Percentiles rank a stretch among this genome's conserved stretches.
Conservation (phyloP, 53 echinoderm and acorn worm genomes). For the Paracentrotus lividus region DNA sequence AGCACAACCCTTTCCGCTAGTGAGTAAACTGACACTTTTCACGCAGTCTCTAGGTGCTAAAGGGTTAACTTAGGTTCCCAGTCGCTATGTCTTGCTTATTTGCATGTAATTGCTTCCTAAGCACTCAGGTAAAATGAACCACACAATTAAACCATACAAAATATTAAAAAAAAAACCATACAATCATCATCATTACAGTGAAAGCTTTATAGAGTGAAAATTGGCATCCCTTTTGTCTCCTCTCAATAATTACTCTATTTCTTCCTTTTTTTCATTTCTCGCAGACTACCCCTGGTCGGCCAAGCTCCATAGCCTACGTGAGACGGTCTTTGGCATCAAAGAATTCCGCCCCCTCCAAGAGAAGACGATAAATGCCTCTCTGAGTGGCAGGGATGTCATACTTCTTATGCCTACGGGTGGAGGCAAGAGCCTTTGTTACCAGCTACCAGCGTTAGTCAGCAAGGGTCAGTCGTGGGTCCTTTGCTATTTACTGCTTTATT, state of each 20-base stretch:
- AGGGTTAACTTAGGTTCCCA: too few species aligned
- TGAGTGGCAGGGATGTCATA: constrained; percentile 87
- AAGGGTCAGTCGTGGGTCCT: constrained; percentile 34
- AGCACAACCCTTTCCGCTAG: too few species aligned
- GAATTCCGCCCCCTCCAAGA: constrained; percentile 86
- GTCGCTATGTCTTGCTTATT: too few species aligned
- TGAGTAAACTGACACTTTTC: too few species aligned
- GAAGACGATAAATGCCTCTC: constrained; percentile 91
- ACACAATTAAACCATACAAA: too few species aligned
- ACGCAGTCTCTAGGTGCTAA: too few species aligned
- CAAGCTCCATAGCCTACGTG: constrained; percentile 77
- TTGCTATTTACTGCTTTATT: neutral
- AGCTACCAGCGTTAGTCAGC: constrained; percentile 88
- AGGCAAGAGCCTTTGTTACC: constrained; percentile 97
- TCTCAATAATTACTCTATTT: neutral
- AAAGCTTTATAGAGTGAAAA: too few species aligned
- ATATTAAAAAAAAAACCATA: too few species aligned
- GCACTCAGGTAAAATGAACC: too few species aligned
- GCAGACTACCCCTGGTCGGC: constrained; percentile 92
- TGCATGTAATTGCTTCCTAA: too few species aligned
- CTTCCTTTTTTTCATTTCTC: neutral
- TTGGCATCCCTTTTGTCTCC: neutral
- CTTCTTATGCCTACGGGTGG: constrained; percentile 98
- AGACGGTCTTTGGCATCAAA: constrained; percentile 82
- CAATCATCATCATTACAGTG: too few species aligned